Percentiles rank a stretch among this genome's conserved stretches.
phyloP scores from a whole-genome alignment of 2,888 invertebrate genomes.

The Polia nebulosa region DNA sequence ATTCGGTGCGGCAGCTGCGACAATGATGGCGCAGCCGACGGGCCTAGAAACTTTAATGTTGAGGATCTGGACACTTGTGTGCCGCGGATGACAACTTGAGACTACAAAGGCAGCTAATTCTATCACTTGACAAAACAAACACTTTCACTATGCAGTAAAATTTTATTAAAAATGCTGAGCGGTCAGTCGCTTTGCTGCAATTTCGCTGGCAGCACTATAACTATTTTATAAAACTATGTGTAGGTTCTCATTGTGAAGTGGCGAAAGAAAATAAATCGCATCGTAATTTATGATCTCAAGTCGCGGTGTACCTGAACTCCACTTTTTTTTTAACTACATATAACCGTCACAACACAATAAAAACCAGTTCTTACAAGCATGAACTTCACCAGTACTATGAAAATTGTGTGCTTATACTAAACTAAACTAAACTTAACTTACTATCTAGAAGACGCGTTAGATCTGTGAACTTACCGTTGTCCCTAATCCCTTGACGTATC shows the following conservation, averaged over 20 bases:
- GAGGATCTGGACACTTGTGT: conserved; percentile 6
- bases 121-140: conserved; percentile 16
- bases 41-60: conserved; percentile 53
- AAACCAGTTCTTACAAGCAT: background rate
- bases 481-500: background rate
- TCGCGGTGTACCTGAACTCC: background rate
- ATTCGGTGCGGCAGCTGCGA: conserved; percentile 39
- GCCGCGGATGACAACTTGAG: background rate
- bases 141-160: background rate
- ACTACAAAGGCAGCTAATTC: conserved; percentile 16
- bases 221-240: conserved; percentile 23
- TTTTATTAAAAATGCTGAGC: conserved; percentile 14
- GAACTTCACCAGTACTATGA: background rate
- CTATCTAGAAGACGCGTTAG: background rate
- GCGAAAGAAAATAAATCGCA: background rate
- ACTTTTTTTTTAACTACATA: background rate
- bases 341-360: background rate
- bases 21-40: conserved; percentile 56
- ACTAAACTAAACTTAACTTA: conserved; percentile 4
- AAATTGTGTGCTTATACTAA: background rate
- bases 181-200: conserved; percentile 39
- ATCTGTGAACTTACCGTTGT: conserved; percentile 3
- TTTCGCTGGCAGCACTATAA: conserved; percentile 30
- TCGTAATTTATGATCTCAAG: background rate
- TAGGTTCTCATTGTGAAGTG: conserved; percentile 2